phyloP scores from a whole-genome alignment of 2,888 invertebrate species.

The Phalera bucephala region DNA sequence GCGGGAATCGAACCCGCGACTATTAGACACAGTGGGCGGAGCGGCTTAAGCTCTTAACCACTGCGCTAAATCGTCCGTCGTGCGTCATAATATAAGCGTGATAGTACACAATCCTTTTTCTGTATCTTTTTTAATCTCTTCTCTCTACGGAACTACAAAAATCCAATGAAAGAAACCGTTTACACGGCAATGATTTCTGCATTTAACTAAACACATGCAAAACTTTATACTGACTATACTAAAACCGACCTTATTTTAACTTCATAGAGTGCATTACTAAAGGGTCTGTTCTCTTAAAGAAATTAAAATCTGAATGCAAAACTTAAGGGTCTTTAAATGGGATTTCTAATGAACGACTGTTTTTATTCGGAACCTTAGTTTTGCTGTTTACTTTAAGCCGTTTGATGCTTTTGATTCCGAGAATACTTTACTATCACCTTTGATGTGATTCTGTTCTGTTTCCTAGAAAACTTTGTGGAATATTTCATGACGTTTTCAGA shows the following conservation, averaged over 20 bases:
- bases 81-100: no score
- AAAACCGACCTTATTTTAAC: slow-evolving; percentile 17
- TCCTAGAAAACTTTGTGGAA: no score
- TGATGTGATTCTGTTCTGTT: no score
- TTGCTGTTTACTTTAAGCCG: slow-evolving; percentile 7
- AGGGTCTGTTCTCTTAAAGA: slow-evolving; percentile 19
- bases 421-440: neutral
- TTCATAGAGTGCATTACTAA: slow-evolving; percentile 16
- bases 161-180: slow-evolving; percentile 33
- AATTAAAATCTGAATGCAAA: slow-evolving; percentile 30
- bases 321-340: slow-evolving; percentile 13
- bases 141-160: slow-evolving; percentile 28
- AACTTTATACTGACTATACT: slow-evolving; percentile 14
- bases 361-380: slow-evolving; percentile 11
- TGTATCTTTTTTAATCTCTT: no score
- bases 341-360: slow-evolving; percentile 32
- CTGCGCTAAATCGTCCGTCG: no score
- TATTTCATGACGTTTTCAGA: no score
- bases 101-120: no score
- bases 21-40: no score
- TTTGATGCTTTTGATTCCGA: no score
- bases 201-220: slow-evolving; percentile 29
- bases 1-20: no score
- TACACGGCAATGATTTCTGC: slow-evolving; percentile 38
- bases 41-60: no score